Evolutionary conservation across 2,113 vertebrate genomes (phyloP), one percentile per base, ranked within the genome.

Genomic region (Speoplatyrhinus poulsoni): DNA sequence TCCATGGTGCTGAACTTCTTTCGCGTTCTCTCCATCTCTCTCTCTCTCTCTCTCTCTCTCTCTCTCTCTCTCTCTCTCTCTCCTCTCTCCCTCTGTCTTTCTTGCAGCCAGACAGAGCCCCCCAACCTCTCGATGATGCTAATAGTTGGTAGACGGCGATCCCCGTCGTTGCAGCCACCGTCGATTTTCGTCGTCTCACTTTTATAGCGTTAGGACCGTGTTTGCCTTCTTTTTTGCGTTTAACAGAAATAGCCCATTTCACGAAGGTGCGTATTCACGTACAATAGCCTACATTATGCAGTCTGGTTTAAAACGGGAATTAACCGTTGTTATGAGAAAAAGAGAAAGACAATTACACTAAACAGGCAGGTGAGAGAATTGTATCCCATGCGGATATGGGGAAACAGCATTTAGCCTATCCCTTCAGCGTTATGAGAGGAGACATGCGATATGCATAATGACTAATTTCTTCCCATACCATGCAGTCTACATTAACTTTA

Each of bases 1-100:
- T 81, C 84, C 86, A 60, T 36, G 78, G 82, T 79, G 81, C 89
- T 88, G 78, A 89, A 89, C 75, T 88, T 85, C 46, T 83, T 73
- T 73, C 68, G 16, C 62, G 26, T 26, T 26, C 1, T 26, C 26
- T 26, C 26, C 0, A 1, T 26, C 26, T 26, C 26, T 26, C 26
- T 26, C 26, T 26, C 26, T 26, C 26, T 3, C 26, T 26, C 26
- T 3, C 26, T 3, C 26, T 75, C 72, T 73, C 52, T 70, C 46
- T 50, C 41, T 8, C 53, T 57, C 61, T 50, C 62, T 3, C 50
- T 0, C 65, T 16, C 47, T 54, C 53, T 47, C 64, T 67, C 41
- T 49, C 54, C 46, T 17, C 66, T 32, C 54, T 1, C 32, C 15
- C 1, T 1, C 19, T 26, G 19, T 26, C 2, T 26, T 26, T 26